Evolutionary conservation across 2,113 vertebrate genomes (phyloP).

Genomic region (Ptychochromis oligacanthus): DNA sequence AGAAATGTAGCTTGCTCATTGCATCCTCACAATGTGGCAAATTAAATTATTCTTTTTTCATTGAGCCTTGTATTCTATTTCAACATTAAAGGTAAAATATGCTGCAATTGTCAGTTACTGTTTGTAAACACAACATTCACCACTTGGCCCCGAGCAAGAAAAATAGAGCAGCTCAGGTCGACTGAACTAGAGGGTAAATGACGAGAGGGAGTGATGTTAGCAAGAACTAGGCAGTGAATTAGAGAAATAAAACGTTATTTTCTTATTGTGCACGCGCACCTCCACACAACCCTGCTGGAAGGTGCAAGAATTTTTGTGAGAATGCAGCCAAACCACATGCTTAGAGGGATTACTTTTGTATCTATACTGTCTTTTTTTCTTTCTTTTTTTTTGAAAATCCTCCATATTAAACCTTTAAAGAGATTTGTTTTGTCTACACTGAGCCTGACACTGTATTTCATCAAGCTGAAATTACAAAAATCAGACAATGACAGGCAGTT

Average conservation of each 20-base stretch:
- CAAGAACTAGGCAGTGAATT: neutral
- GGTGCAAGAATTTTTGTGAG: neutral
- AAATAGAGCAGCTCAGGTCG: neutral
- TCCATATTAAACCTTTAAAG: slow-evolving; percentile 1
- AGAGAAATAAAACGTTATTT: neutral
- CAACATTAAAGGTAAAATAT: neutral
- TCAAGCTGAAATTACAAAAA: slow-evolving; percentile 12
- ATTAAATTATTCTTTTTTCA: slow-evolving; percentile 9
- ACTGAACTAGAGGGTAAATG: neutral
- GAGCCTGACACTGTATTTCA: slow-evolving; percentile 8
- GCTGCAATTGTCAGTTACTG: neutral
- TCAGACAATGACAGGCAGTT: slow-evolving; percentile 5
- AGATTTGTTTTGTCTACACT: slow-evolving; percentile 1
- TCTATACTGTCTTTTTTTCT: neutral
- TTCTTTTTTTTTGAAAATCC: neutral
- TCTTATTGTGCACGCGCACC: neutral
- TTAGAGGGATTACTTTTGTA: neutral
- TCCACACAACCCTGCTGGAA: neutral
- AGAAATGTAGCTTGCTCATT: neutral
- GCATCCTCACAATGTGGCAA: neutral
- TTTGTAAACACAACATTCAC: neutral
- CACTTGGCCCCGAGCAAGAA: neutral
- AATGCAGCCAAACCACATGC: slow-evolving; percentile 4
- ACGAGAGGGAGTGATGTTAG: neutral
- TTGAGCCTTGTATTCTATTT: neutral